phyloP scores from a whole-genome alignment of 1,140 invertebrate species.

The Sycophila sp. region DNA sequence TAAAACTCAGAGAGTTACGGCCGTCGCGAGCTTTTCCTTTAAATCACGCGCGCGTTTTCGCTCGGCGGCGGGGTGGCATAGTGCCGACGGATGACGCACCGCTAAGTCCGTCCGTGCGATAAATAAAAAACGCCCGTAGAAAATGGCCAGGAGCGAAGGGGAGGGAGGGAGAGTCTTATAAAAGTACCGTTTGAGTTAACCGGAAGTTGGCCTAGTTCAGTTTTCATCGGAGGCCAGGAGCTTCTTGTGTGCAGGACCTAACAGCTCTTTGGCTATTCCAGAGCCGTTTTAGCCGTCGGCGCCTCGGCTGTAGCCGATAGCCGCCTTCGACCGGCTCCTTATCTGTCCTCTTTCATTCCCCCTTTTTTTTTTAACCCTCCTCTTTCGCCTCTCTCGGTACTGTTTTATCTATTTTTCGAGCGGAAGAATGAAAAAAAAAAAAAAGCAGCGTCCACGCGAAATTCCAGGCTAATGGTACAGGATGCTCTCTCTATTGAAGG shows the following conservation, averaged over 20 bases:
- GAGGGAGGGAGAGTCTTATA: not conserved
- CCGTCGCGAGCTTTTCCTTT: not conserved
- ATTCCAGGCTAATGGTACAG: conserved; percentile 36
- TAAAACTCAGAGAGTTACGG: not conserved
- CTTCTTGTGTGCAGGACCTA: too few species aligned
- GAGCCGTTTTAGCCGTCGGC: conserved; percentile 16
- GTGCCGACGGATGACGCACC: too few species aligned
- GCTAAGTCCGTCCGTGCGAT: too few species aligned
- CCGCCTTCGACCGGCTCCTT: too few species aligned
- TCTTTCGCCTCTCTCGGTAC: not conserved
- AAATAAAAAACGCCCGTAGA: not conserved
- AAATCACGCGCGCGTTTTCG: conserved; percentile 8
- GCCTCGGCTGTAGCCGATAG: not conserved
- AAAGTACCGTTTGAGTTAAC: not conserved
- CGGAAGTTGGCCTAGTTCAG: not conserved
- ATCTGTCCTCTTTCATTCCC: conserved; percentile 30
- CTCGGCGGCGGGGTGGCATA: too few species aligned
- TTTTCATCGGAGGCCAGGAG: not conserved
- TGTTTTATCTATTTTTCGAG: conserved; percentile 3
- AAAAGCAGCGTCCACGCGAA: conserved; percentile 44
- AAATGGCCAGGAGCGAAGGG: not conserved
- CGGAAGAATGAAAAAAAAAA: conserved; percentile 9
- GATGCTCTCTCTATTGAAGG: too few species aligned
- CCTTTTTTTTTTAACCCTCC: conserved; percentile 5
- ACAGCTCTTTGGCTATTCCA: conserved; percentile 16